Evolutionary conservation across 1,140 invertebrate species (phyloP), one percentile per base, ranked within the genome.

Genomic region (Drosophila pseudoananassae): DNA sequence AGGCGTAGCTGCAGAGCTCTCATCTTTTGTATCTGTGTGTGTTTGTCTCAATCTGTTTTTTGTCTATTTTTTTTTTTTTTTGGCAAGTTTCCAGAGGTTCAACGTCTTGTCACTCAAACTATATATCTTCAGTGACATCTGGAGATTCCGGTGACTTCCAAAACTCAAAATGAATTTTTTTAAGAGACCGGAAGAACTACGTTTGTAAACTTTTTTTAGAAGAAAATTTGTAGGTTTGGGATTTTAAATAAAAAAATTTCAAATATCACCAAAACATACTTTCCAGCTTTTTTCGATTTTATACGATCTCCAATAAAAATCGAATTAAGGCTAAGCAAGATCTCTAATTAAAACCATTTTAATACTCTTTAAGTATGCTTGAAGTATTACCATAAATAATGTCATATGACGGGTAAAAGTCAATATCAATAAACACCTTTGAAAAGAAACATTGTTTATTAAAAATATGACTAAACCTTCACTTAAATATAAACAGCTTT

Each of bases 91-190:
- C 12, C 47, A 36, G 45, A 17, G 56, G 45, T 27, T 61, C 14
- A 40, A 20, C 45, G 31, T 15, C 57, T 29, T 61, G 61, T 50
- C 57, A 65, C 33, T 65, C 56, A 40, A 61, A 23, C 49, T 25
- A 14, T 10, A 52, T 15, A 23, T 31, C 17, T 38, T 52, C 31
- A 15, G 43, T 55, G 66, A 57, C 61, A n/a, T 20, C 31, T 23
- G 54, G 7, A 9, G 17, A 17, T 47, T 58, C 14, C 17, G 10
- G 20, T 17, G 25, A 53, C 51, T 40, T 20, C 15, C 25, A 14
- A 14, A 36, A 15, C 5, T 6, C 1, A 46, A 46, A 20, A 20
- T 9, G 23, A 9, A 8, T 6, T 10, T 43, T 40, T 15, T 15
- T 20, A 40, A 5, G 1, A 20, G 1, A 10, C 43, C 43, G 43